phyloP scores from a whole-genome alignment of 2,888 invertebrate species.

The Polietes domitor region DNA sequence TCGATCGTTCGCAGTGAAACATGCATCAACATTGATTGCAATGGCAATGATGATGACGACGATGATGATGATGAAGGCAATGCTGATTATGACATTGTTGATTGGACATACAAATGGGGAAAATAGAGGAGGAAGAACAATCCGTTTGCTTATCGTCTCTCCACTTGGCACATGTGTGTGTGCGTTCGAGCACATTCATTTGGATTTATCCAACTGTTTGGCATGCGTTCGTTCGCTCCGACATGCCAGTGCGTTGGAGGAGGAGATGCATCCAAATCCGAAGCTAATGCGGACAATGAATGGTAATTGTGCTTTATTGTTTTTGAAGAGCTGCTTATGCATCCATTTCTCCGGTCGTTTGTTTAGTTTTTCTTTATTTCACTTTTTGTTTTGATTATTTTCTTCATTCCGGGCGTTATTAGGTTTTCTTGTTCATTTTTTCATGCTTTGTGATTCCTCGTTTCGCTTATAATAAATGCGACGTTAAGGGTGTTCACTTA shows the following conservation, averaged over 20 bases:
- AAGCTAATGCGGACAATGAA: slow-evolving; percentile 60
- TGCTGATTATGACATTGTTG: not conserved
- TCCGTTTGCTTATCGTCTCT: slow-evolving; percentile 12
- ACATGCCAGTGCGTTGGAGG: not conserved
- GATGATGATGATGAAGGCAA: slow-evolving; percentile 24
- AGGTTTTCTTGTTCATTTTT: slow-evolving; percentile 56
- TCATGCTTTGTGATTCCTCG: slow-evolving; percentile 16
- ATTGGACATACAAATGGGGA: slow-evolving; percentile 16
- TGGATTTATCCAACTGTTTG: slow-evolving; percentile 52
- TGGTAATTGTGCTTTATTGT: slow-evolving; percentile 67
- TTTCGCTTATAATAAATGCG: not conserved
- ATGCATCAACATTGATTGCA: slow-evolving; percentile 23
- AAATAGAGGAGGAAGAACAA: not conserved
- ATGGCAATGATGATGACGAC: not conserved
- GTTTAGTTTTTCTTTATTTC: slow-evolving; percentile 32
- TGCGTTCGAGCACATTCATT: slow-evolving; percentile 47
- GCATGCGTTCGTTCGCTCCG: slow-evolving; percentile 49
- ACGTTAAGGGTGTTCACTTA: not conserved
- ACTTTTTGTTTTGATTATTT: slow-evolving; percentile 59
- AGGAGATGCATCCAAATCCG: slow-evolving; percentile 33
- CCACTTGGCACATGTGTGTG: not conserved
- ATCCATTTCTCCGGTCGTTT: slow-evolving; percentile 8
- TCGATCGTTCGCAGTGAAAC: not conserved
- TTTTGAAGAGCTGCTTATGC: slow-evolving; percentile 65
- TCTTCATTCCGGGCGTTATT: slow-evolving; percentile 48